Conservation (phyloP, 2,797 vertebrate species). For the Onychomys arenicola region DNA sequence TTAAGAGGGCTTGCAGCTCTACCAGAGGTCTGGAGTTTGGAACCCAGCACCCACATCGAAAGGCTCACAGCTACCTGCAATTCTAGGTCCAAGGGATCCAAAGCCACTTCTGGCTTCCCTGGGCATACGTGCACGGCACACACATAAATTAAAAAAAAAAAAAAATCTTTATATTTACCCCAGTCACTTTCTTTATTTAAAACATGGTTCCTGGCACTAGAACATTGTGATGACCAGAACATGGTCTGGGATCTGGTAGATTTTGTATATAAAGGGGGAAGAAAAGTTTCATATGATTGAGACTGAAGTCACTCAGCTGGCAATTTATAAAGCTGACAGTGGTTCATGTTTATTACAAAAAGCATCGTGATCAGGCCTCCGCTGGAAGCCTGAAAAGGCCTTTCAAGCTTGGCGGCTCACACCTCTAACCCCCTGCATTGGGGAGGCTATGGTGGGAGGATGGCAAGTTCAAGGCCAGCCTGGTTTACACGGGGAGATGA, state of each 20-base stretch:
- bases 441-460: not conserved
- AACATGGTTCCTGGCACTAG: not conserved
- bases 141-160: not conserved
- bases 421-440: not conserved
- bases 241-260: conserved; percentile 18
- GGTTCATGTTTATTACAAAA: not conserved
- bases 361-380: not conserved
- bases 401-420: not conserved
- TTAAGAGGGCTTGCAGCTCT: not conserved
- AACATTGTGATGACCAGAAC: not conserved
- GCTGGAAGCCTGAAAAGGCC: not conserved
- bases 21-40: not conserved
- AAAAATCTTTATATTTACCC: not conserved
- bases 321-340: not conserved
- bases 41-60: not conserved
- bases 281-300: conserved; percentile 40
- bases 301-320: not conserved
- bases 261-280: not conserved
- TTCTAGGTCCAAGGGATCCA: not conserved
- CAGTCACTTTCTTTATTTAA: not conserved
- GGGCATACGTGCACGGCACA: not conserved
- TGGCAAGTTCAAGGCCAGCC: not conserved
- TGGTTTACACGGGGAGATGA: not conserved
- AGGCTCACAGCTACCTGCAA: not conserved
- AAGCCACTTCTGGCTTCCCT: not conserved